Base-by-base conservation (phyloP, 1,140 invertebrate species). In the Drosophila albomicans region DNA sequence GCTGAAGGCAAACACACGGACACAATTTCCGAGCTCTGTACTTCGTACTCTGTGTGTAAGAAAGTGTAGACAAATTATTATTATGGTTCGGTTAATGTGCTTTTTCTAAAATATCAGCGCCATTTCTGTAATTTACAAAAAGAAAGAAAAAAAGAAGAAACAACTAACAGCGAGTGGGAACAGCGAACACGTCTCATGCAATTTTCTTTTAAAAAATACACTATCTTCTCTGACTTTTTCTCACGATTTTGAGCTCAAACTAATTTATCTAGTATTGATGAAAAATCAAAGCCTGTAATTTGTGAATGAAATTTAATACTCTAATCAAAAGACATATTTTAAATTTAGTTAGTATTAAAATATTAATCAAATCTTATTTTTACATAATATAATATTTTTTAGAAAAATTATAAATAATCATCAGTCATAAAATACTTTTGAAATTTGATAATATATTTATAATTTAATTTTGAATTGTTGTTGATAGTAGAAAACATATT, bases 21-120 rank as follows among this genome's bases (percentile, higher is more conserved):
- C 46, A 38, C 13, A 25, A 25, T 25, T 25, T 41, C 16, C 38
- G 30, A 5, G 30, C 30, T 32, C 35, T 38, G 7, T 38, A 38
- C 35, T 38, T 38, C 8, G 45, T 72, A 8, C 51, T 54, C 8
- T 38, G 35, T 16, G 7, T 52, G 15, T 30, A 58, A 16, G 65
- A 72, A 61, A 35, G 32, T 63, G 48, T 68, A 61, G 56, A 75
- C 45, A 66, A 70, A 75, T 72, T 67, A 72, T 56, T 56, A 52
- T 64, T 63, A 68, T 63, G 49, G 64, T 11, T 49, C 35, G 52
- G 63, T 73, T 58, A 77, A 74, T 79, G 54, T 43, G 25, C 41
- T 62, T 76, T 69, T 70, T 77, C 62, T 51, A 69, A 81, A 78
- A 54, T 62, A 69, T 64, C 45, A 28, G 35, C 59, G 30, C 43